Percentiles rank a stretch among this genome's conserved stretches.
Conservation (phyloP, 2,113 vertebrate species). For the Bubo blakistoni region DNA sequence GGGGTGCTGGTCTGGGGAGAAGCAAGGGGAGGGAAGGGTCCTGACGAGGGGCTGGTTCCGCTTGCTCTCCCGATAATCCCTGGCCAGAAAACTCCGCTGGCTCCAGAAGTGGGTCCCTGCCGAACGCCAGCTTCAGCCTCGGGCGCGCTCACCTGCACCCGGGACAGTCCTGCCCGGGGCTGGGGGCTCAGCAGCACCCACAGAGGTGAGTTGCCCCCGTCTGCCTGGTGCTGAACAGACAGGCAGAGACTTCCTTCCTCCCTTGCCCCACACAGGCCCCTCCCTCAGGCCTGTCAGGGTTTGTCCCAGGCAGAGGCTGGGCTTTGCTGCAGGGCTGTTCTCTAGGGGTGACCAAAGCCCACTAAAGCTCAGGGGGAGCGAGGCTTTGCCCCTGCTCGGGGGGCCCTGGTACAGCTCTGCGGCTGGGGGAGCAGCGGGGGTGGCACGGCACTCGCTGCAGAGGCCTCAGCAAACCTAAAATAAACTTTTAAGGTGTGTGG, state of each 20-base stretch:
- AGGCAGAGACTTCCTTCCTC: not conserved
- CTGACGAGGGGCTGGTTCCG: not conserved
- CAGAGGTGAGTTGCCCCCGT: rapidly evolving
- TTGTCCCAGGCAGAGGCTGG: not conserved
- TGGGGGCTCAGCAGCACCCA: not conserved
- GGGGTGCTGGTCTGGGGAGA: not conserved
- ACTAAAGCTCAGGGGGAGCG: rapidly evolving
- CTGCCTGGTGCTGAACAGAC: not conserved
- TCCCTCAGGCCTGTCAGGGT: not conserved
- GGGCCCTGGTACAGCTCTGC: not conserved
- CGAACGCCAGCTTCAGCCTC: not conserved
- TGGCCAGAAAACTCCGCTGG: not conserved
- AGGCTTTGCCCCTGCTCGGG: not conserved
- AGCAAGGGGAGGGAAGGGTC: not conserved
- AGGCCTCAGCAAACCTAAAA: not conserved
- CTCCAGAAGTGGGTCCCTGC: not conserved
- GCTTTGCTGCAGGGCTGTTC: not conserved
- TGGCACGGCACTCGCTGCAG: not conserved
- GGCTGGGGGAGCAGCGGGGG: not conserved
- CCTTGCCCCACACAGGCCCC: not conserved
- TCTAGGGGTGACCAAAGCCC: not conserved
- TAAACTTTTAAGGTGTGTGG: not conserved
- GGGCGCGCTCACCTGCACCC: not conserved
- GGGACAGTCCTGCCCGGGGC: rapidly evolving
- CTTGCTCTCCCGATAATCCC: not conserved